A percentile compares a stretch with the other conserved stretches of the same genome.
Evolutionary conservation across 2,113 vertebrate genomes (phyloP).

Genomic region (Ondatra zibethicus): DNA sequence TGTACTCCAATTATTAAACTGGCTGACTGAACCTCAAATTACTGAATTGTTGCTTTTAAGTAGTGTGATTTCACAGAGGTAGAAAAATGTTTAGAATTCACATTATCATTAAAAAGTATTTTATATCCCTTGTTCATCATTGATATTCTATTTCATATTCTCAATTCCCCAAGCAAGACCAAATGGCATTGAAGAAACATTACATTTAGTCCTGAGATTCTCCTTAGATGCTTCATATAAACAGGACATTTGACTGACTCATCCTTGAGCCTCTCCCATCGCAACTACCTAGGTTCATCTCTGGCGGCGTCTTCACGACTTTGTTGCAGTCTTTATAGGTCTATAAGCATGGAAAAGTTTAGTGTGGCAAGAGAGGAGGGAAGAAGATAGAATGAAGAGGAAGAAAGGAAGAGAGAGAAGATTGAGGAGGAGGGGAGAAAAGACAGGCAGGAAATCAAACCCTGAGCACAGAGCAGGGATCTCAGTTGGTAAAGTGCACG

Average conservation of each 20-base stretch:
- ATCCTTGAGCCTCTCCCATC: background rate
- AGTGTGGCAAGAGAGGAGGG: background rate
- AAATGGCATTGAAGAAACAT: background rate
- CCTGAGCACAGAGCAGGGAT: background rate
- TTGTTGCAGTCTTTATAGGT: background rate
- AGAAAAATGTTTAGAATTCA: constrained; percentile 17
- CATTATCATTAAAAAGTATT: background rate
- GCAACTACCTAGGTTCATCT: background rate
- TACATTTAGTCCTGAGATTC: background rate
- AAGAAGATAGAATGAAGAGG: background rate
- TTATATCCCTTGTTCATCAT: background rate
- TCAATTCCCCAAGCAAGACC: background rate
- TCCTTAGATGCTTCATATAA: background rate
- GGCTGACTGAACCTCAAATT: background rate
- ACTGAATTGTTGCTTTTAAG: background rate
- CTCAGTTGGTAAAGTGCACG: background rate
- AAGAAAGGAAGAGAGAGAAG: background rate
- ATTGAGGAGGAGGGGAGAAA: too few relatives aligned
- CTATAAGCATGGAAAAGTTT: background rate
- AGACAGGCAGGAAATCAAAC: background rate
- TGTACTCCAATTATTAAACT: background rate
- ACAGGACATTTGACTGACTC: background rate
- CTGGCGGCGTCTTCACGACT: background rate
- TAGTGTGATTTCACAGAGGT: background rate
- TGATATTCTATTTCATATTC: background rate